These are phyloP conservation scores for Darevskia nairensis DNA, from an alignment of 2,797 vertebrate species.

Conservation along the genomic window DNA sequence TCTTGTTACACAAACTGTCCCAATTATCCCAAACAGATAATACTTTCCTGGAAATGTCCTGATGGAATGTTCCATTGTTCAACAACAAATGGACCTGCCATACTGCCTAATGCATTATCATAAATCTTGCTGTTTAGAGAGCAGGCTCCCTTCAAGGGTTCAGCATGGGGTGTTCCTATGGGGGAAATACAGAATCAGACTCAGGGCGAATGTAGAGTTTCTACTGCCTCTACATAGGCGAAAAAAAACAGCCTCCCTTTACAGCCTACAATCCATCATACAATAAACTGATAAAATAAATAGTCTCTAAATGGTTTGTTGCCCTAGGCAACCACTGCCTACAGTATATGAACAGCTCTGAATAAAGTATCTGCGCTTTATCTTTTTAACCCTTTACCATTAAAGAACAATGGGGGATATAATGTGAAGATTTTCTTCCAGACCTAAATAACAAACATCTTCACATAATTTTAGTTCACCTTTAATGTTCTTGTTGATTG, in stretches of 20 bases:
- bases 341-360: slow-evolving; percentile 43
- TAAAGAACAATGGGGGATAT: not conserved
- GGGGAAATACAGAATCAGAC: slow-evolving; percentile 12
- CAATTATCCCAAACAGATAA: slow-evolving; percentile 16
- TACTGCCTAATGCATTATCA: slow-evolving; percentile 50
- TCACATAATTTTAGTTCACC: slow-evolving; percentile 9
- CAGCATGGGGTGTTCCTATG: slow-evolving; percentile 39
- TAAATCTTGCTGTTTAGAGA: slow-evolving; percentile 50
- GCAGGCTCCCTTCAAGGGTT: slow-evolving; percentile 54
- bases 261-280: slow-evolving; percentile 41
- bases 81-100: slow-evolving; percentile 55
- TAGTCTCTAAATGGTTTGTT: slow-evolving; percentile 60
- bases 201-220: not conserved
- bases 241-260: slow-evolving; percentile 49
- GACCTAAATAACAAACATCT: slow-evolving; percentile 10
- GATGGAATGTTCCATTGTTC: slow-evolving; percentile 42
- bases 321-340: slow-evolving; percentile 64
- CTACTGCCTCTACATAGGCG: slow-evolving; percentile 29
- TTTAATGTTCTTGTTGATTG: not conserved
- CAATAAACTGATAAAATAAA: slow-evolving; percentile 52
- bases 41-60: slow-evolving; percentile 50
- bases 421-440: slow-evolving; percentile 28
- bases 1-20: slow-evolving; percentile 18
- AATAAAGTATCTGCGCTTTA: slow-evolving; percentile 50
- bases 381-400: slow-evolving; percentile 50